Base-by-base conservation (phyloP, 2,797 vertebrate genomes). In the Sandelia bainsii region DNA sequence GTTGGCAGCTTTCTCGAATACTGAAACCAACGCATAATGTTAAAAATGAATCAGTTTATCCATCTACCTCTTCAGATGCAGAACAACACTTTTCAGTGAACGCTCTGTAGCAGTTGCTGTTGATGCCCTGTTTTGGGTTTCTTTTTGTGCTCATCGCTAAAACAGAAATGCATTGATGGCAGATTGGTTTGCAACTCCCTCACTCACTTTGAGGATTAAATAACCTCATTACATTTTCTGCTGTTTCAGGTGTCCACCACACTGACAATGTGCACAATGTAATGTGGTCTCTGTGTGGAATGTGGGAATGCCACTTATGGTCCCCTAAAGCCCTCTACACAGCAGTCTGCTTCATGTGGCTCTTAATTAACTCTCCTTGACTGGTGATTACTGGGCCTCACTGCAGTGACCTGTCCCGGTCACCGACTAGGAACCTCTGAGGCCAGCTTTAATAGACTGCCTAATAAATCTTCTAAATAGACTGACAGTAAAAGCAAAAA, bases 301-400 rank as follows among this genome's bases (percentile, higher is more conserved):
- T 72, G 76, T 61, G 59, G 77, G 76, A 79, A 75, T 68, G 86
- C 82, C 73, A 61, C 74, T 73, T 64, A 25, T 27, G 63, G 61
- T 46, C 60, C 71, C 75, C 62, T 37, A 20, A 71, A 79, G 77
- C 62, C 29, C 27, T 50, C 71, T 83, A 52, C 25, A 56, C 69
- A 73, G 66, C 51, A 29, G 32, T 63, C 62, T 39, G 67, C 80
- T 85, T 69, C 62, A 78, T 77, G 75, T 44, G 72, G 80, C 62
- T 72, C 80, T 85, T 88, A 90, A 89, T 89, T 87, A 85, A 79
- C 70, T 50, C 73, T 83, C 65, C 66, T 79, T 72, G 67, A 76
- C 81, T 72, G 52, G 61, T 74, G 77, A 83, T 85, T 87, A 83
- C 77, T 66, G 67, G 20, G 72, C 60, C 69, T 50, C 62, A 72